Conservation (phyloP, 2,113 vertebrate genomes). For the Xyliphius kryptos region DNA sequence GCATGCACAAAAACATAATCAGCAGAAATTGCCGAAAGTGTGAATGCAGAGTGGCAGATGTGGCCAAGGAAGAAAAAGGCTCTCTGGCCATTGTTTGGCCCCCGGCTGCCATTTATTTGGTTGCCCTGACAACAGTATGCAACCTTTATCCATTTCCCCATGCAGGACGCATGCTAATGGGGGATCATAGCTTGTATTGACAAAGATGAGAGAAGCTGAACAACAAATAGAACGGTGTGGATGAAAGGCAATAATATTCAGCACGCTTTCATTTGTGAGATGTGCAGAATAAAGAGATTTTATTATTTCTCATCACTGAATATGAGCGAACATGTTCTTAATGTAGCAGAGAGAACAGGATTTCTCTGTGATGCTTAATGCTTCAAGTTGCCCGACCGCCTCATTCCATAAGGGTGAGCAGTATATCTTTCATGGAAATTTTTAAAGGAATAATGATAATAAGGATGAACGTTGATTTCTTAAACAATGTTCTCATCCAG, state of each 20-base stretch:
- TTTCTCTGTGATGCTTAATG: constrained; percentile 24
- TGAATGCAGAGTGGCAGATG: constrained; percentile 87
- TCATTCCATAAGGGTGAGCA: too few species aligned
- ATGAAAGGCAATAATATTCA: constrained; percentile 32
- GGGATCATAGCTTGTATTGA: constrained; percentile 60
- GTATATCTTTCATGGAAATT: too few species aligned
- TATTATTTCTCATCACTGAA: constrained; percentile 41
- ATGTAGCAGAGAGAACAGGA: constrained; percentile 14
- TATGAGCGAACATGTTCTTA: constrained; percentile 27
- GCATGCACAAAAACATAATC: constrained; percentile 62
- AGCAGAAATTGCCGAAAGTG: constrained; percentile 76
- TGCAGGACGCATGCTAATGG: constrained; percentile 68
- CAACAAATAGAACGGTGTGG: constrained; percentile 28
- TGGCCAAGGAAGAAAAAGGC: constrained; percentile 76
- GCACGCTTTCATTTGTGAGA: constrained; percentile 32
- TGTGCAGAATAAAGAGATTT: constrained; percentile 34
- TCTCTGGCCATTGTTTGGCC: constrained; percentile 69
- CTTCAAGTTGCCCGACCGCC: constrained; percentile 15
- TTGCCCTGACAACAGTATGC: constrained; percentile 82
- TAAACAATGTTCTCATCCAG: too few species aligned
- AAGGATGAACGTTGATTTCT: too few species aligned
- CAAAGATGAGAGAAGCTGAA: constrained; percentile 51
- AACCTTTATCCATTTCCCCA: constrained; percentile 79
- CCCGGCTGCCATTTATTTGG: constrained; percentile 81
- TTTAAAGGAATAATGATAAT: too few species aligned